Evolutionary conservation across 2,888 invertebrate genomes (phyloP).

Genomic region (Drosophila atroscutellata): DNA sequence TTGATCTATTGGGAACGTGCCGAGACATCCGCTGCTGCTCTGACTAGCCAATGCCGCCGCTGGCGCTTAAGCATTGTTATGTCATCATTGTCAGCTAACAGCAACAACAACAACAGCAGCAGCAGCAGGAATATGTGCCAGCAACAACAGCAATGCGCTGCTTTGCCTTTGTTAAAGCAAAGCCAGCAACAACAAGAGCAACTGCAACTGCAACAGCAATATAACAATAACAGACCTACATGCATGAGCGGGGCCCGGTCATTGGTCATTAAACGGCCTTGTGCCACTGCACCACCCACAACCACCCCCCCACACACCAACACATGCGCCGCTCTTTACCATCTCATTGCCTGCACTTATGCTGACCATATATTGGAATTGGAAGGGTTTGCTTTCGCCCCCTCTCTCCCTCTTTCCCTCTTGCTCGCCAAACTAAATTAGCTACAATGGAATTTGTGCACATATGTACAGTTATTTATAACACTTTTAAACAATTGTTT

Average conservation of each 20-base stretch:
- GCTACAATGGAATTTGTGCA: conserved; percentile 28
- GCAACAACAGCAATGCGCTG: conserved; percentile 44
- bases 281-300: conserved; percentile 43
- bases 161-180: conserved; percentile 56
- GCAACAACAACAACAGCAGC: conserved; percentile 31
- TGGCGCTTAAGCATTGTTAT: conserved; percentile 79
- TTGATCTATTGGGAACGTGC: conserved; percentile 78
- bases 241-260: conserved; percentile 56
- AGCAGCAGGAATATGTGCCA: conserved; percentile 54
- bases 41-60: conserved; percentile 65
- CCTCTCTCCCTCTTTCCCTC: not conserved
- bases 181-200: conserved; percentile 29
- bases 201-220: not conserved
- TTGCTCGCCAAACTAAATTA: conserved; percentile 25
- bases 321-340: not conserved
- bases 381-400: not conserved
- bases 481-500: conserved; percentile 40
- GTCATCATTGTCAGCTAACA: conserved; percentile 74
- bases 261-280: conserved; percentile 77
- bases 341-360: not conserved
- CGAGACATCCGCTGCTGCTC: conserved; percentile 66
- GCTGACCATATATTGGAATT: conserved; percentile 41
- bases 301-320: not conserved
- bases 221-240: conserved; percentile 53
- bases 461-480: conserved; percentile 25